phyloP scores from a whole-genome alignment of 2,797 vertebrate genomes.

The Falco peregrinus region DNA sequence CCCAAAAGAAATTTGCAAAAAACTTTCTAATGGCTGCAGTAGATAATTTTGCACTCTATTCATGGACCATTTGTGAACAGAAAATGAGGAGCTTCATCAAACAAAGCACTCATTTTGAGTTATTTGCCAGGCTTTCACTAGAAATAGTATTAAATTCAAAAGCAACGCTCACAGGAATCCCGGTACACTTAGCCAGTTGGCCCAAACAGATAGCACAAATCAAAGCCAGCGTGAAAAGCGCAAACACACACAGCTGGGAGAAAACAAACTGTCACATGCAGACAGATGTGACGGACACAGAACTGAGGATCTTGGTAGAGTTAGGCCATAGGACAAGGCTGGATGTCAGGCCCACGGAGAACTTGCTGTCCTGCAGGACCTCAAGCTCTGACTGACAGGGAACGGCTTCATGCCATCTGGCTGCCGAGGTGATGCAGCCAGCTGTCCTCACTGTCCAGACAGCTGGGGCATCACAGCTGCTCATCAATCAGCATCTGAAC shows the following conservation, averaged over 20 bases:
- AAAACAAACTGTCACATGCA: background rate
- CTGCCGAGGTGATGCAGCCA: background rate
- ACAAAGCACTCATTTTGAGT: background rate
- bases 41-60: background rate
- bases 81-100: background rate
- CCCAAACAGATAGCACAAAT: background rate
- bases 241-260: background rate
- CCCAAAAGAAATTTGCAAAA: background rate
- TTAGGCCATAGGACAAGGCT: background rate
- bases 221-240: background rate
- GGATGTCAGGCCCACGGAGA: background rate
- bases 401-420: background rate
- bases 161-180: background rate
- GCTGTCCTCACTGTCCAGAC: background rate
- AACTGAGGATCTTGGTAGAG: background rate
- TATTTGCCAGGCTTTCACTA: background rate
- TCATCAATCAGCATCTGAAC: background rate
- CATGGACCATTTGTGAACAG: background rate
- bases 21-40: background rate
- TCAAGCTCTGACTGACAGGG: rapidly evolving
- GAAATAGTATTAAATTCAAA: background rate
- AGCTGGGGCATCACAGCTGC: background rate
- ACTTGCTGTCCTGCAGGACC: background rate
- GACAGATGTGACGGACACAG: background rate
- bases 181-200: background rate